Evolutionary conservation across 2,113 vertebrate species (phyloP), one percentile per base, ranked within the genome.

Genomic region (Notarius lentiginosus): DNA sequence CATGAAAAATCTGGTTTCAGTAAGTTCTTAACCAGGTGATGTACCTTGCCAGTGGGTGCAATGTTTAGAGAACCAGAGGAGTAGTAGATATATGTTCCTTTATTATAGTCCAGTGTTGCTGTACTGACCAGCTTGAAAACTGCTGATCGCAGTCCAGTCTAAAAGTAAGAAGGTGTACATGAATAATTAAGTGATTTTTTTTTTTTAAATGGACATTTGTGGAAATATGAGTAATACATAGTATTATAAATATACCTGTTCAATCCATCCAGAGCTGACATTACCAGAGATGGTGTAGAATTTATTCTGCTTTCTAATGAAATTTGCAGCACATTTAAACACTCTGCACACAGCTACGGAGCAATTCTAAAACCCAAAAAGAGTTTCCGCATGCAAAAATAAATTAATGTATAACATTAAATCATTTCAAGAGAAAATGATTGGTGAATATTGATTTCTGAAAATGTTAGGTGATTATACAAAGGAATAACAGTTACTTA

Each of bases 231-330:
- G 17, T 27, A 65, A 70, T 12, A 14, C 10, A 22, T 14, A 14
- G 1, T n/a, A 75, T 22, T 2, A 0, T 55, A n/a, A 47, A 61
- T 8, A 60, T 92, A 96, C 96, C 95, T 96, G 94, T 70, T 93
- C 88, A 82, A 95, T 85, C 96, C 95, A 97, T 34, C n/a, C 17
- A 1, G 96, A 95, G 86, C 93, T 95, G 2, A 96, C 88, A 82
- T 94, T 93, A 27, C 94, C 95, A 80, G 93, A 92, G 82, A 97
- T 93, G 27, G 22, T 88, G 90, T 95, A 96, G 0, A 83, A 85
- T n/a, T 49, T 86, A 0, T 66, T 61, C 3, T 93, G 91, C n/a
- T 85, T 85, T 88, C 86, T 89, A 24, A 1, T 89, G 83, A 86
- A 95, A 87, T 86, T 89, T 17, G 9, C 14, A 0, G 20, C 88